Evolutionary conservation across 2,797 vertebrate species (phyloP), one percentile per base, ranked within the genome.

Genomic region (Etheostoma nigrum): DNA sequence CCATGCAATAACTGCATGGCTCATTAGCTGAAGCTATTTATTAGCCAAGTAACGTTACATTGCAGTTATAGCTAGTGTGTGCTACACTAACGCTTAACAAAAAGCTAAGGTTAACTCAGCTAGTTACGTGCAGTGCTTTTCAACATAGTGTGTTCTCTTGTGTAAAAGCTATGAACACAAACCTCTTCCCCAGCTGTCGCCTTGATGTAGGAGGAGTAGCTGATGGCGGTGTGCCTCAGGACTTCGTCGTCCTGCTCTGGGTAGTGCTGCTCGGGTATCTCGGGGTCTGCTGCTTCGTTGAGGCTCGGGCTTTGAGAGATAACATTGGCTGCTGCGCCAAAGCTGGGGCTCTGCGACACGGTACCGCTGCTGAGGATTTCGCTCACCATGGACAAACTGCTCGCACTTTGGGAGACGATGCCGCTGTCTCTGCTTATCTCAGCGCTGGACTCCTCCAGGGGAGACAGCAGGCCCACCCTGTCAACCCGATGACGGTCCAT

Each of bases 291-390:
- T 52, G 67, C 88, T 49, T 82, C 88, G 63, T 82, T 72, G 62
- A 90, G 86, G 70, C 93, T 94, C 61, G 92, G 90, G 83, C 86
- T 94, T 5, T 80, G 72, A 5, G 93, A 72, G 25, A 93, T 81
- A 9, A 62, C 83, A 21, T 95, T 94, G 53, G 88, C 89, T 0
- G 93, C 94, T 12, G 95, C 95, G 44, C 95, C 96, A 68, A 96
- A 95, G 79, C 96, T 99, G 59, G 96, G 96, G 86, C 97, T 99
- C 87, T 97, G 97, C 5, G 97, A 99, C 81, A 98, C 96, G 8
- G 94, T 91, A 63, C 95, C 94, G 92, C 94, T 94, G 93, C 95
- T 96, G 21, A 94, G 89, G 86, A 94, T 91, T 3, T 96, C 95
- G 64, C 95, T 96, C 40, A 95, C 80, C 94, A 95, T 96, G 3